Evolutionary conservation across 2,888 invertebrate species (phyloP), one percentile per base, ranked within the genome.

Genomic region (Xestia sexstrigata): DNA sequence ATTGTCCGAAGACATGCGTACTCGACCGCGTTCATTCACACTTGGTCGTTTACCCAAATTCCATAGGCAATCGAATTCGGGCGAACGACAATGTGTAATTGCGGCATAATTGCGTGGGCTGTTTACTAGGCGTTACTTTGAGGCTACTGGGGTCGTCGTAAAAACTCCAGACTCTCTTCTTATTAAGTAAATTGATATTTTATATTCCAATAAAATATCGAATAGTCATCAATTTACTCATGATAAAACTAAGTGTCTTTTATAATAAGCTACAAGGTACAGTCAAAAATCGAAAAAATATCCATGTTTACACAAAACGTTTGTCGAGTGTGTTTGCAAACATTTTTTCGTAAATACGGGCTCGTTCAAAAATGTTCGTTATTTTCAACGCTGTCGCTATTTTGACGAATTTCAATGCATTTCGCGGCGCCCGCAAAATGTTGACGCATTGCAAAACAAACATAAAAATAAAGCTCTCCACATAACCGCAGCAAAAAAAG

Each of bases 331-430:
- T 60, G 63, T 47, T 58, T 55, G 65, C 49, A 85, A 70, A 81
- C 30, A 68, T 75, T 70, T 81, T 78, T 85, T 68, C 82, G 79
- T 45, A 76, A 72, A 81, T 82, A 70, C 45, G 63, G 62, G 82
- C 60, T 26, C 52, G 60, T 60, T 71, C 70, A 68, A 68, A 85
- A 69, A 63, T 42, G 30, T 81, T 49, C 45, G 58, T 47, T 58
- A 47, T n/a, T 63, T 66, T 47, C 78, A 78, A 47, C 42, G 65
- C 76, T 82, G 83, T 42, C 30, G 78, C 83, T 79, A 55, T 85
- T 82, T 82, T 71, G 69, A 73, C 63, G 86, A 68, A 78, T 74
- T 74, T 78, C 67, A 83, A 83, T 73, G 73, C 69, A 78, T 86
- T 78, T 78, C 58, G 13, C 52, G 35, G 30, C 45, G 52, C 68